Conservation (phyloP, 2,797 vertebrate species). For the Cyclura pinguis region DNA sequence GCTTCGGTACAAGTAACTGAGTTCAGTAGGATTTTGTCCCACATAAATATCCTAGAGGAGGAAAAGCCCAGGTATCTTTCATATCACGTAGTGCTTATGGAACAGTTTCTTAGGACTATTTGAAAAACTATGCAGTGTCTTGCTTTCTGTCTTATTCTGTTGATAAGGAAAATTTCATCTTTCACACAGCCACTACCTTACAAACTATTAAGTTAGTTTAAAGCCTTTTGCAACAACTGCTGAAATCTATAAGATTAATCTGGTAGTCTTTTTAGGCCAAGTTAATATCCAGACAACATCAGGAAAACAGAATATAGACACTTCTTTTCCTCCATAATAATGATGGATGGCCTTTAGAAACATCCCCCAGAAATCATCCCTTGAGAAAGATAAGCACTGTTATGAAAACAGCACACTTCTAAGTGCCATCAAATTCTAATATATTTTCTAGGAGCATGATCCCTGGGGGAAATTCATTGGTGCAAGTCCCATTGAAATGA, state of each 20-base stretch:
- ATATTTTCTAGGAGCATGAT: conserved; percentile 35
- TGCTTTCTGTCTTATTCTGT: not conserved
- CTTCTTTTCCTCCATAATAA: conserved; percentile 19
- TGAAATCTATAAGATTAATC: conserved; percentile 26
- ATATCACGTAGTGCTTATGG: not conserved
- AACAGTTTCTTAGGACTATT: not conserved
- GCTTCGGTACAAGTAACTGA: not conserved
- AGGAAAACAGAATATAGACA: not conserved
- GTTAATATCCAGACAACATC: not conserved
- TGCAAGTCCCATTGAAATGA: not conserved
- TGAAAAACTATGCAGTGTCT: not conserved
- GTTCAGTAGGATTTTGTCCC: not conserved
- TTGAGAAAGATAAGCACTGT: not conserved
- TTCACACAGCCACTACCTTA: not conserved
- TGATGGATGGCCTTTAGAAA: conserved; percentile 12
- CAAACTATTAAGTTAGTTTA: conserved; percentile 4
- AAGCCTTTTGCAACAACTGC: conserved; percentile 29
- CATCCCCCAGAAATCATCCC: not conserved
- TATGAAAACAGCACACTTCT: conserved; percentile 40
- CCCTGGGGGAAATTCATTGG: not conserved
- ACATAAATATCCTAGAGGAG: not conserved
- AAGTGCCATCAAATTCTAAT: conserved; percentile 22
- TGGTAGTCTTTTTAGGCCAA: not conserved
- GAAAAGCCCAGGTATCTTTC: not conserved
- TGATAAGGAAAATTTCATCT: not conserved